Evolutionary conservation across 2,888 invertebrate species (phyloP).

Genomic region (Cephus pygmeus): DNA sequence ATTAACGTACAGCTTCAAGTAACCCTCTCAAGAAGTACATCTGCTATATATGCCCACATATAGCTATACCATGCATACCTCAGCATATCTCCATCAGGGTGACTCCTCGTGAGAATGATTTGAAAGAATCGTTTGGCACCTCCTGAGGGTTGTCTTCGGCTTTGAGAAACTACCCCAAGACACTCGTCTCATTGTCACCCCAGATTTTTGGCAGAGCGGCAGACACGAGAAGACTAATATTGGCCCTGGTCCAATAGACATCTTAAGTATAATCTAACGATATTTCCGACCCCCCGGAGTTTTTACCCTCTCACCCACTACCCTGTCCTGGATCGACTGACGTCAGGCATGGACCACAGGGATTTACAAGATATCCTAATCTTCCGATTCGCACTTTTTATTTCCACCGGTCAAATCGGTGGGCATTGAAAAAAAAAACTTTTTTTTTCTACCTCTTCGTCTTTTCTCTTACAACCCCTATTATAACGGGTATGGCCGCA

Average conservation of each 20-base stretch:
- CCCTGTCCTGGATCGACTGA: too few species aligned
- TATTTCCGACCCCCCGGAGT: constrained; percentile 41
- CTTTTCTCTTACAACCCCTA: constrained; percentile 16
- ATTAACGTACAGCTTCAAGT: constrained; percentile 41
- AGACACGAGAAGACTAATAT: constrained; percentile 38
- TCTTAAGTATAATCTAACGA: constrained; percentile 57
- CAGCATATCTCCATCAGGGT: too few species aligned
- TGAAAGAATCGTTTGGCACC: constrained; percentile 40
- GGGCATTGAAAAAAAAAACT: too few species aligned
- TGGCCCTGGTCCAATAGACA: constrained; percentile 55
- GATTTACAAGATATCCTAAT: too few species aligned
- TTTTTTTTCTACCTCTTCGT: constrained; percentile 3
- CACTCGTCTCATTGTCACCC: constrained; percentile 53
- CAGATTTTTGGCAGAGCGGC: constrained; percentile 46
- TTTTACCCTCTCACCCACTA: neutral
- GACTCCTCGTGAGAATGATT: constrained; percentile 31
- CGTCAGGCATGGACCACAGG: too few species aligned
- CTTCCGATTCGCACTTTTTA: too few species aligned
- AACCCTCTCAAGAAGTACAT: constrained; percentile 1
- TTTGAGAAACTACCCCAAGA: neutral
- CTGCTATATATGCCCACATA: too few species aligned
- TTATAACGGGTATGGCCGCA: too few species aligned
- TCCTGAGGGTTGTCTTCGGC: constrained; percentile 20
- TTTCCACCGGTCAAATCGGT: too few species aligned
- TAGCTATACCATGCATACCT: too few species aligned